Conservation (phyloP, 2,113 vertebrate species). For the Tor tambroides region DNA sequence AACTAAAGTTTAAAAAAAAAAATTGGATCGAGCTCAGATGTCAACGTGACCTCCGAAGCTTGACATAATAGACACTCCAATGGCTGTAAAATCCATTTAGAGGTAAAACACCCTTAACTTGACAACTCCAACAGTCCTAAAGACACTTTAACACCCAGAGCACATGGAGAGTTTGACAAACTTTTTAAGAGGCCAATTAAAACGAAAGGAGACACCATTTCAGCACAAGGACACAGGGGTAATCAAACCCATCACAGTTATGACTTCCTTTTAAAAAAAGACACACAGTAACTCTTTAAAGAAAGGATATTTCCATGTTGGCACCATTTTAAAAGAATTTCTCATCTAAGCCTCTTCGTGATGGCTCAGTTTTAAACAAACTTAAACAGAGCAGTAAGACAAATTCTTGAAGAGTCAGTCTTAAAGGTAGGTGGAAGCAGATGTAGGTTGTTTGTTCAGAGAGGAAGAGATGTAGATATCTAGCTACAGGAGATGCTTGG, state of each 20-base stretch:
- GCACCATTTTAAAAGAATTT: slow-evolving; percentile 35
- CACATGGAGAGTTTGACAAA: slow-evolving; percentile 36
- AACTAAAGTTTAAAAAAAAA: neutral
- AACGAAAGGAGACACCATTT: slow-evolving; percentile 50
- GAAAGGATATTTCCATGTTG: slow-evolving; percentile 26
- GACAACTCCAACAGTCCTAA: slow-evolving; percentile 30
- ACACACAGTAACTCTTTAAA: slow-evolving; percentile 45
- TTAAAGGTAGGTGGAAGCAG: slow-evolving; percentile 57
- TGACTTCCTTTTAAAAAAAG: slow-evolving; percentile 19
- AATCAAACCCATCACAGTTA: slow-evolving; percentile 12
- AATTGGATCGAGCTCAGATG: neutral
- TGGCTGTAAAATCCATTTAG: slow-evolving; percentile 35
- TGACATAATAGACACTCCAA: neutral
- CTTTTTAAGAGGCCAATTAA: slow-evolving; percentile 49
- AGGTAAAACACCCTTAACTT: slow-evolving; percentile 13
- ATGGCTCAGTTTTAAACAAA: slow-evolving; percentile 41
- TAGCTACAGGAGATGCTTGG: slow-evolving; percentile 56
- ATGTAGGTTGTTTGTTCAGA: slow-evolving; percentile 65
- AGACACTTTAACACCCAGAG: slow-evolving; percentile 29
- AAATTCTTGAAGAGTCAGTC: slow-evolving; percentile 39
- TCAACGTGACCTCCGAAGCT: slow-evolving; percentile 3
- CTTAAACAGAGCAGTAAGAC: slow-evolving; percentile 40
- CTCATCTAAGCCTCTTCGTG: slow-evolving; percentile 40
- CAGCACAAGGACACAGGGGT: slow-evolving; percentile 48
- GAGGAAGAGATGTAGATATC: slow-evolving; percentile 62